Base-by-base conservation (phyloP, 2,113 vertebrate genomes). In the Cinclus cinclus region DNA sequence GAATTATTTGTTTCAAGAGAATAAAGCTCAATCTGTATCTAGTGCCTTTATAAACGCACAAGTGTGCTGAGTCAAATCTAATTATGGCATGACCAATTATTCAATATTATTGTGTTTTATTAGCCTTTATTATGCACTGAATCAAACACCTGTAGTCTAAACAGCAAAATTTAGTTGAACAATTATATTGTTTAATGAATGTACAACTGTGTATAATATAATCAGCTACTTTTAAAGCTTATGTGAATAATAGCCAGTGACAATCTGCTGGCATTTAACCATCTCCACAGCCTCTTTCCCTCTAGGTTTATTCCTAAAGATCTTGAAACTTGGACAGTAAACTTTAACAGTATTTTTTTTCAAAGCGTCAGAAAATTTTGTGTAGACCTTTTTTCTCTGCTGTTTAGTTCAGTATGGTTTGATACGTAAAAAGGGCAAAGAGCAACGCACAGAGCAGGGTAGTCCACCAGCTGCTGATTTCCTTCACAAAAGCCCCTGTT, bases 41-140 rank as follows among this genome's bases (percentile, higher is more conserved):
- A 56, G 59, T 89, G 11, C 25, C 70, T 94, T 94, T 95, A 88
- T 67, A 81, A 94, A 84, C 63, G 83, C 44, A 90, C 52, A 82
- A 96, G 58, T 80, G 68, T 89, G 82, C 83, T 90, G 77, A 92
- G 49, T 92, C 75, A 92, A 95, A 95, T 94, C 93, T 93, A 92
- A 96, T 97, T 93, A 91, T 15, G 70, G 37, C 50, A 69, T 87
- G 79, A 90, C 55, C 65, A 81, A 89, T 96, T 95, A 78, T 78
- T 92, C 85, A 63, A 30, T 73, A 89, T 92, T 92, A 94, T 39
- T 88, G 77, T 47, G 46, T 85, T 93, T 95, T 95, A 93, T 91
- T 95, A 83, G 80, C 52, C 49, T 49, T 89, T 63, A 75, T 92
- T 87, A 81, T 79, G 69, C 13, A 58, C 27, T 58, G 73, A 94